A percentile compares a stretch with the other conserved stretches of the same genome.
Conservation (phyloP, 2,113 vertebrate genomes). For the Tympanuchus pallidicinctus region DNA sequence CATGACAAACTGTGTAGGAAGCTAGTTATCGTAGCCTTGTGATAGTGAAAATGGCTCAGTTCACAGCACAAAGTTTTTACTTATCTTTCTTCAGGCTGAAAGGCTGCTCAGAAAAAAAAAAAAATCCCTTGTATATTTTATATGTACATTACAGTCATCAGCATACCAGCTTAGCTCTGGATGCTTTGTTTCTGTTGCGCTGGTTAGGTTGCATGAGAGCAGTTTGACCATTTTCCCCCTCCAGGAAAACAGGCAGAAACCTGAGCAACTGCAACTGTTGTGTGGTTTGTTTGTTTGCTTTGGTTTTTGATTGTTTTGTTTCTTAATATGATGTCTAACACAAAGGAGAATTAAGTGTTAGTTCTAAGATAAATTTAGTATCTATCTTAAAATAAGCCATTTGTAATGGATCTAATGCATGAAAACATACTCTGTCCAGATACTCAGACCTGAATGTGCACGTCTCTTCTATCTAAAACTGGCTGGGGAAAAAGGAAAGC, state of each 20-base stretch:
- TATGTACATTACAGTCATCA: conserved; percentile 48
- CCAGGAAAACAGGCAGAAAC: not conserved
- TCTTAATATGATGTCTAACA: not conserved
- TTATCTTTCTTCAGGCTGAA: conserved; percentile 45
- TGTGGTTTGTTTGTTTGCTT: not conserved
- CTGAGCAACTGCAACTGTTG: not conserved
- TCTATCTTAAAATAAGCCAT: not conserved
- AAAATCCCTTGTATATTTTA: conserved; percentile 36
- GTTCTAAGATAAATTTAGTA: conserved; percentile 1
- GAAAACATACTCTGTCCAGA: not conserved
- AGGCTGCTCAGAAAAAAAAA: conserved; percentile 13
- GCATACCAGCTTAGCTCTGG: not conserved
- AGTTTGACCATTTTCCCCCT: not conserved
- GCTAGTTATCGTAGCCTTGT: conserved; percentile 59
- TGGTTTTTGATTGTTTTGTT: not conserved
- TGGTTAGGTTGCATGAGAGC: not conserved
- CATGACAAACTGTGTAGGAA: conserved; percentile 67
- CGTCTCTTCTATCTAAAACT: not conserved
- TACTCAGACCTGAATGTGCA: not conserved
- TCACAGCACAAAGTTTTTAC: conserved; percentile 57
- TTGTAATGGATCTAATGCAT: not conserved
- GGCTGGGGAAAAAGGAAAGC: not conserved
- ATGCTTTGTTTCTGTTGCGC: conserved; percentile 41
- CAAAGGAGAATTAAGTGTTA: not conserved
- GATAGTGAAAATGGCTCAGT: conserved; percentile 69